Base-by-base conservation (phyloP, 2,113 vertebrate genomes). In the Hiodon tergisus region DNA sequence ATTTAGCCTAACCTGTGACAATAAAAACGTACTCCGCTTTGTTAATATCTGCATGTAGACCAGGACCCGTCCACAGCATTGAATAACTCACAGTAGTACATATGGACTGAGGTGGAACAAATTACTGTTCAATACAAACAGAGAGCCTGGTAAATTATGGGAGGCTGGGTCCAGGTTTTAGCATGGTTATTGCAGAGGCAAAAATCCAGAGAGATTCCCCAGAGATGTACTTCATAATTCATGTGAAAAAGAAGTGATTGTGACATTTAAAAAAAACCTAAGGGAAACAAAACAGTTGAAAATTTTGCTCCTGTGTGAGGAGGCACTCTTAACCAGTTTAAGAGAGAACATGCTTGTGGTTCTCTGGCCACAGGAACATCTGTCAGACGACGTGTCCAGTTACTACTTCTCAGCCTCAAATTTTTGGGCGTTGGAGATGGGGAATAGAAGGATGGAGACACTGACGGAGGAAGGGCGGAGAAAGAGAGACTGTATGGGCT, bases 351-450 rank as follows among this genome's bases (percentile, higher is more conserved):
- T 85, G 85, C 86, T 87, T 89, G 86, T 88, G 84, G 81, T 81
- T 85, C 85, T 71, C 68, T 82, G 79, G 81, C 86, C 84, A 78
- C 85, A 87, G 76, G 81, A 86, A 88, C 86, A 88, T 86, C 86
- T 87, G 85, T 86, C 84, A 85, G 83, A 86, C 81, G 83, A 83
- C 86, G 82, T 81, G 82, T 85, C 83, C 78, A 80, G 82, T 84
- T 71, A 71, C 70, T 47, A 51, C 70, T 59, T 71, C 59, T 78
- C 52, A 75, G 17, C 70, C 70, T 54, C 61, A 81, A 85, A 77
- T 73, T 75, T 75, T 78, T 63, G 77, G 70, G 11, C 17, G 58
- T 59, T 54, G 17, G 58, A 16, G 48, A 13, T 10, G 70, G 57
- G 57, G 54, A 13, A 78, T 77, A 72, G 55, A 55, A 72, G 31